phyloP scores from a whole-genome alignment of 2,888 invertebrate genomes.

The Drosophila dives region DNA sequence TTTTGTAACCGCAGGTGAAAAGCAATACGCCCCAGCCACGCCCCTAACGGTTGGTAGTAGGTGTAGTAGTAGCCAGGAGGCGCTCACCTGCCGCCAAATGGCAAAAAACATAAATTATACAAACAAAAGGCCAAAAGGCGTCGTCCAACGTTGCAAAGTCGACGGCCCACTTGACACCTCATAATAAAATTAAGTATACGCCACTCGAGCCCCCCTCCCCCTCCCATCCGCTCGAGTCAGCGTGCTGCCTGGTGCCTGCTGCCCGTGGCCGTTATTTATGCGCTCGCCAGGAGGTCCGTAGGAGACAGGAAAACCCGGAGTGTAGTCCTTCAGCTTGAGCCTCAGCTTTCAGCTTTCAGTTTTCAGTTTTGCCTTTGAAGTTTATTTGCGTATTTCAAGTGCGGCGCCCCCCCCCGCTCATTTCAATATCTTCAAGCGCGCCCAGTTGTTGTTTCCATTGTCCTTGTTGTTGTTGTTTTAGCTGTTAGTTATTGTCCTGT shows the following conservation, averaged over 20 bases:
- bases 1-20: conserved; percentile 53
- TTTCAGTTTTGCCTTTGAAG: conserved; percentile 62
- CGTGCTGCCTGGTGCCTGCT: conserved; percentile 16
- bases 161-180: conserved; percentile 83
- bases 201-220: conserved; percentile 60
- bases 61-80: conserved; percentile 12
- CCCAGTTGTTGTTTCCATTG: conserved; percentile 37
- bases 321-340: conserved; percentile 63
- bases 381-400: conserved; percentile 78
- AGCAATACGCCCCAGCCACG: conserved; percentile 35
- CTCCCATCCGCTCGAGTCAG: conserved; percentile 28
- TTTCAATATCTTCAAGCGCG: conserved; percentile 68
- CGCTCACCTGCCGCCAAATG: conserved; percentile 64
- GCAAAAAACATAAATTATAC: conserved; percentile 71
- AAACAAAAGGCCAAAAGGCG: conserved; percentile 71
- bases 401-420: conserved; percentile 67
- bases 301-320: conserved; percentile 55
- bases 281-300: conserved; percentile 58
- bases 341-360: conserved; percentile 2
- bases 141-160: conserved; percentile 55
- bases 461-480: conserved; percentile 16
- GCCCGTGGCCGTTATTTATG: conserved; percentile 66
- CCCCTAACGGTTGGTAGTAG: conserved; percentile 12
- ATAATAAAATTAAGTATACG: conserved; percentile 83
- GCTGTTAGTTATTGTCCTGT: conserved; percentile 50